A percentile compares a stretch with the other conserved stretches of the same genome.
Conservation (phyloP, 2,797 vertebrate species). For the Tamandua tetradactyla region DNA sequence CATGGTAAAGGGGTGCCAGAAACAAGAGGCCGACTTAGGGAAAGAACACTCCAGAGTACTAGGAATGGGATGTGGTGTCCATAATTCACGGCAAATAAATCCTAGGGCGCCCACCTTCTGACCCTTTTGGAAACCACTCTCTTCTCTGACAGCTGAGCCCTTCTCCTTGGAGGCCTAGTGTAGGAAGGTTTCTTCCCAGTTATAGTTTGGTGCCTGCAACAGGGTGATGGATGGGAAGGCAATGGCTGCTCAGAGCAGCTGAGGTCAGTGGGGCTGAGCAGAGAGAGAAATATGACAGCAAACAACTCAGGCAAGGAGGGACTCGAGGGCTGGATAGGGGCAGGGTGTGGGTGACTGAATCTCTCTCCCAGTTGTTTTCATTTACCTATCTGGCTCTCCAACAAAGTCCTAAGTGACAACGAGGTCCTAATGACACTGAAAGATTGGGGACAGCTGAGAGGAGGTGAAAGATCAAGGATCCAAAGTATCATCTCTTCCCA, state of each 20-base stretch:
- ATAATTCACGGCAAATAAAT: conserved; percentile 27
- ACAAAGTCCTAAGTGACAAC: neutral
- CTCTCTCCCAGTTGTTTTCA: neutral
- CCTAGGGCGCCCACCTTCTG: neutral
- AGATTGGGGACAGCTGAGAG: neutral
- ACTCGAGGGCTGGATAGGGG: neutral
- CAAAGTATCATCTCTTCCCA: neutral
- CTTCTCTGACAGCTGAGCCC: conserved; percentile 65
- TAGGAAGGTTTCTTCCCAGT: neutral
- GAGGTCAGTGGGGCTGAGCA: neutral
- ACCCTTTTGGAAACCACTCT: neutral
- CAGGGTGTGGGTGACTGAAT: rapidly evolving
- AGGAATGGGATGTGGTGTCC: neutral
- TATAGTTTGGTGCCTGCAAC: neutral
- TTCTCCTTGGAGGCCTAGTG: neutral
- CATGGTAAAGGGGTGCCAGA: rapidly evolving
- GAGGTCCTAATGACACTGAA: neutral
- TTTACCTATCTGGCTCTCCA: neutral
- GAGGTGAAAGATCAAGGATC: neutral
- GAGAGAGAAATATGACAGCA: neutral
- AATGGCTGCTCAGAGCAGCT: neutral
- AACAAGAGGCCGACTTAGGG: neutral
- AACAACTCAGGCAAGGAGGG: neutral
- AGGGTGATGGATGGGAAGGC: conserved; percentile 49
- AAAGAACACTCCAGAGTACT: neutral